These are phyloP conservation scores for Chalcosyrphus nemorum DNA, from an alignment of 2,888 invertebrate genomes.

Conservation along the genomic window DNA sequence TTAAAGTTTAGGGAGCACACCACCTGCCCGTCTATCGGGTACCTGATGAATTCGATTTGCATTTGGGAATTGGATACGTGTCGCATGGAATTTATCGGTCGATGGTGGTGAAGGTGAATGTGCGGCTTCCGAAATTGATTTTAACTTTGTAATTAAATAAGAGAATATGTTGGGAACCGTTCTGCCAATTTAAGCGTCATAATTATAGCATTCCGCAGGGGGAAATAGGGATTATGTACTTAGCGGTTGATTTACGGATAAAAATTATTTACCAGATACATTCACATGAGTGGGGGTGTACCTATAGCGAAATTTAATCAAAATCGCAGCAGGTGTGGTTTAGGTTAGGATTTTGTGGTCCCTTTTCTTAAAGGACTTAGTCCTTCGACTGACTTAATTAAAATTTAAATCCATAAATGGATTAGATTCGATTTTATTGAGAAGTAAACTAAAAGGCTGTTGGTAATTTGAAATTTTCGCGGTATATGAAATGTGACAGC, in stretches of 20 bases:
- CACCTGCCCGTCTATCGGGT: slow-evolving; percentile 18
- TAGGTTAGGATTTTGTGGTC: not conserved
- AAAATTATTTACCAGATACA: not conserved
- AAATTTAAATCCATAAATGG: too few species aligned
- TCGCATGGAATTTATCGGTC: not conserved
- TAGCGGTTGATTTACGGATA: not conserved
- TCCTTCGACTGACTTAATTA: too few species aligned
- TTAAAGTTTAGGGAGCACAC: not conserved
- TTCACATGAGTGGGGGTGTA: too few species aligned
- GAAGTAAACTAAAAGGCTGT: too few species aligned
- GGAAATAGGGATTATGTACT: not conserved
- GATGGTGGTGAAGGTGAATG: too few species aligned
- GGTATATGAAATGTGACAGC: too few species aligned
- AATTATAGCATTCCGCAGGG: not conserved
- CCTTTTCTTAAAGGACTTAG: too few species aligned
- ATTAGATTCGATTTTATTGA: too few species aligned
- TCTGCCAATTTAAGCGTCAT: not conserved
- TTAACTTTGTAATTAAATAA: slow-evolving; percentile 14
- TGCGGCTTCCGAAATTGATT: slow-evolving; percentile 9
- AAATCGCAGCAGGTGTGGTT: not conserved
- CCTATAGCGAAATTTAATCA: not conserved
- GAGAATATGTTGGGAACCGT: not conserved
- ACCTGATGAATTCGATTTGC: slow-evolving; percentile 30
- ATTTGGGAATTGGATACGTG: not conserved
- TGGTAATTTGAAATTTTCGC: too few species aligned